A percentile compares a stretch with the other conserved stretches of the same genome.
Conservation (phyloP, 2,888 invertebrate genomes). For the Podotricha telesiphe region DNA sequence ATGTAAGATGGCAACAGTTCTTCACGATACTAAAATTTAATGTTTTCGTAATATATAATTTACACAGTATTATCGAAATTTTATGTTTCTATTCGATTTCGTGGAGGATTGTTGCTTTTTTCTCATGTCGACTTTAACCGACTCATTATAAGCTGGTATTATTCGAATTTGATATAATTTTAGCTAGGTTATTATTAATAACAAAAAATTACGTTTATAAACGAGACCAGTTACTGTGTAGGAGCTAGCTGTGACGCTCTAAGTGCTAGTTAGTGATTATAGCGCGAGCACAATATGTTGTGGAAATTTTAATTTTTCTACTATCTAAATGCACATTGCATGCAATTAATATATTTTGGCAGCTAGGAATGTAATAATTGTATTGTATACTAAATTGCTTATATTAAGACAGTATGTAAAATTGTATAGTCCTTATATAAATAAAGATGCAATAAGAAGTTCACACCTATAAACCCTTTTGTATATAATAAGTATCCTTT, state of each 20-base stretch:
- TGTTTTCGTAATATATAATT: background rate
- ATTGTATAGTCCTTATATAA: slow-evolving; percentile 80
- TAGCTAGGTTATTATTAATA: slow-evolving; percentile 25
- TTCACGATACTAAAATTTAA: background rate
- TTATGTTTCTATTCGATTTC: background rate
- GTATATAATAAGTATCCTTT: slow-evolving; percentile 74
- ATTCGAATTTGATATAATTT: slow-evolving; percentile 36
- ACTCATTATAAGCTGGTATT: slow-evolving; percentile 29
- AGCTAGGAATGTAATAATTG: slow-evolving; percentile 51
- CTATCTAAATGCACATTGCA: slow-evolving; percentile 41
- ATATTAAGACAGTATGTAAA: slow-evolving; percentile 69
- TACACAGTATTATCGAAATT: slow-evolving; percentile 1
- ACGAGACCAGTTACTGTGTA: slow-evolving; percentile 34
- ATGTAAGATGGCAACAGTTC: slow-evolving; percentile 36
- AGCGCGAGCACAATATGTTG: slow-evolving; percentile 32
- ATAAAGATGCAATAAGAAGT: slow-evolving; percentile 60
- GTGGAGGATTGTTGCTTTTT: slow-evolving; percentile 8
- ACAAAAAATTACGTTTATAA: slow-evolving; percentile 27
- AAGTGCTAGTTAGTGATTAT: slow-evolving; percentile 36
- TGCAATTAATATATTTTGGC: slow-evolving; percentile 49
- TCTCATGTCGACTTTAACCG: slow-evolving; percentile 13
- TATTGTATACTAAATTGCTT: slow-evolving; percentile 62
- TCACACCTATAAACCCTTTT: slow-evolving; percentile 63
- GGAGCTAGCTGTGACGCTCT: slow-evolving; percentile 26
- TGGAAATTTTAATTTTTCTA: slow-evolving; percentile 25